A percentile compares a stretch with the other conserved stretches of the same genome.
These are phyloP conservation scores for Acanthurus leucopareius DNA, from an alignment of 2,797 vertebrate genomes.

Conservation along the genomic window DNA sequence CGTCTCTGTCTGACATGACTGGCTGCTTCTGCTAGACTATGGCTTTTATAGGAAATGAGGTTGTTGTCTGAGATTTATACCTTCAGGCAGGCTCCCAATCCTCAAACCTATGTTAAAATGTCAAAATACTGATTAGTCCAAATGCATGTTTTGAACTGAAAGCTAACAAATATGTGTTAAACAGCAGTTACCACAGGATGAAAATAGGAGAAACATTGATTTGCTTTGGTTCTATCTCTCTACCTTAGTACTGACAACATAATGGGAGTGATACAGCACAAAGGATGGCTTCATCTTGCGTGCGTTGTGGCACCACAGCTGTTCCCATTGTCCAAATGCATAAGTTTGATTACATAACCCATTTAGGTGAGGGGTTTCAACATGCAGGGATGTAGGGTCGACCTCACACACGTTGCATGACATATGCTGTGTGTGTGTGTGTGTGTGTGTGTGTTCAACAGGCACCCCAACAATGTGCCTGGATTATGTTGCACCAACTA, in stretches of 20 bases:
- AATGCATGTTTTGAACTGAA: neutral
- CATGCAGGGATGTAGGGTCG: neutral
- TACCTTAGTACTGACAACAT: constrained; percentile 15
- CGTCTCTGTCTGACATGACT: constrained; percentile 5
- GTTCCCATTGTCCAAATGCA: constrained; percentile 42
- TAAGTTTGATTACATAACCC: constrained; percentile 45
- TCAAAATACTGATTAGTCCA: constrained; percentile 22
- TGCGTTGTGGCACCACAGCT: constrained; percentile 35
- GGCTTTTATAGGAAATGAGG: constrained; percentile 34
- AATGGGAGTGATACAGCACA: constrained; percentile 48
- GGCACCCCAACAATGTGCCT: neutral
- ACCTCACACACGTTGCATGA: constrained; percentile 4
- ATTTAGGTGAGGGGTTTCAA: constrained; percentile 19
- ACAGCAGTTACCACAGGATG: neutral
- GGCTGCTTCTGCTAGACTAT: neutral
- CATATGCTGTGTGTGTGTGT: neutral
- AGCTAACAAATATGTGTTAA: neutral
- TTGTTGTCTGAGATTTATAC: constrained; percentile 43
- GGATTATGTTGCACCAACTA: neutral
- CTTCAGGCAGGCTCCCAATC: constrained; percentile 10
- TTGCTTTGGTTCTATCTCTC: constrained; percentile 27
- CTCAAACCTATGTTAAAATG: neutral
- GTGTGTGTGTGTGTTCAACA: neutral
- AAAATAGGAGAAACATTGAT: neutral
- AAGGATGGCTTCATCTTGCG: constrained; percentile 48